These are phyloP conservation scores for Scyliorhinus canicula DNA, from an alignment of 2,797 vertebrate genomes.

Conservation along the genomic window DNA sequence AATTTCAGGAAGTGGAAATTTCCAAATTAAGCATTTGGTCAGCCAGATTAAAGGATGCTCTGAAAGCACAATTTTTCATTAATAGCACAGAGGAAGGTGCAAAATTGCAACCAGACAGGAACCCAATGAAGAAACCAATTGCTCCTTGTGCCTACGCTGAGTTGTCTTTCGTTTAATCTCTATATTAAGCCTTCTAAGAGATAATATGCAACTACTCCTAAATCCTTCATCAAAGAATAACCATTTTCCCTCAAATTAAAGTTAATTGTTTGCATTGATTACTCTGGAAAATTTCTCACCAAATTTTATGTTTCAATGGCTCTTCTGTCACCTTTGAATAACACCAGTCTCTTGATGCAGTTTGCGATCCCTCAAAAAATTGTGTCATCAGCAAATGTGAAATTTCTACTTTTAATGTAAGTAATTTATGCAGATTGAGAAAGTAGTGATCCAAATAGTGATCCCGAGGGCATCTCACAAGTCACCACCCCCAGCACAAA, in stretches of 20 bases:
- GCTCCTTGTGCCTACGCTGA: neutral
- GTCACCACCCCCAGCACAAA: conserved; percentile 1
- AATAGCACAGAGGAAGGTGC: neutral
- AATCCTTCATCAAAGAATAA: neutral
- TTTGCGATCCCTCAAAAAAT: neutral
- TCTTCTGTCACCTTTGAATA: neutral
- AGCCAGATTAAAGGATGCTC: neutral
- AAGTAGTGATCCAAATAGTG: conserved; percentile 7
- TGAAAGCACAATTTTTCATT: neutral
- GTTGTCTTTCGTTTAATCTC: neutral
- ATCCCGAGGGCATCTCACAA: neutral
- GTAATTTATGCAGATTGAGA: conserved; percentile 35
- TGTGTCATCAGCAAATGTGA: conserved; percentile 23
- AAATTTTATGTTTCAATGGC: neutral
- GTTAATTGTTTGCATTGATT: no score
- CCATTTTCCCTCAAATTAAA: neutral
- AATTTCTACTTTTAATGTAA: conserved; percentile 11
- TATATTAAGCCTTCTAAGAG: neutral
- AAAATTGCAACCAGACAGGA: neutral
- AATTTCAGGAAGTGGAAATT: neutral
- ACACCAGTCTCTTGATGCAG: neutral
- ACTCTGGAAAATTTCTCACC: neutral
- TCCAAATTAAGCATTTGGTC: neutral
- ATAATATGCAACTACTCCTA: neutral
- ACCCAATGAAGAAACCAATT: neutral